These are phyloP conservation scores for Cantharis rufa DNA, from an alignment of 2,888 invertebrate species.

Conservation along the genomic window DNA sequence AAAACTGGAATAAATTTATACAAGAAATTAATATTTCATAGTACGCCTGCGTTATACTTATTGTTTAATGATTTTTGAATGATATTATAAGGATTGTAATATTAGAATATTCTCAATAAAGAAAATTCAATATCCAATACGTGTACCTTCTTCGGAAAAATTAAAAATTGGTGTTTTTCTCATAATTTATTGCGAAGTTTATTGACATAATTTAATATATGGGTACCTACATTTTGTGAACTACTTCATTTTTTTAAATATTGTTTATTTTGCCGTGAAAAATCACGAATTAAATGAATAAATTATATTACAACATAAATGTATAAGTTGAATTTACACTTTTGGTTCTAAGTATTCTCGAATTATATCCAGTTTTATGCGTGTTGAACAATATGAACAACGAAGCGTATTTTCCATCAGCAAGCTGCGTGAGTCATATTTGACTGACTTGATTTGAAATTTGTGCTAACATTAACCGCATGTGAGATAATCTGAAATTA, in stretches of 20 bases:
- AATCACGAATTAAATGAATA: neutral
- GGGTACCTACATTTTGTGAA: neutral
- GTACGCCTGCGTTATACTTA: neutral
- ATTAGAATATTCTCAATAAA: neutral
- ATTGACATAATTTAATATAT: neutral
- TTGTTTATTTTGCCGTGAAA: neutral
- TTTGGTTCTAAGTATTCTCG: neutral
- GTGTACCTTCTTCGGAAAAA: neutral
- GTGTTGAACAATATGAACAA: neutral
- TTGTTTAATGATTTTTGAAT: neutral
- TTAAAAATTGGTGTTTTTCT: neutral
- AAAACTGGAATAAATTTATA: neutral
- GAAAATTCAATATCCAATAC: neutral
- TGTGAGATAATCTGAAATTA: neutral
- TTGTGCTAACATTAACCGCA: neutral
- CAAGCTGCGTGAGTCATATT: neutral
- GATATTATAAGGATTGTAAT: neutral
- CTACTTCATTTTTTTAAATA: neutral
- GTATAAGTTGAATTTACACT: neutral
- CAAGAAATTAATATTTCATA: neutral
- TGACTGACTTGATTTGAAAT: neutral
- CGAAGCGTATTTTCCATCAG: neutral
- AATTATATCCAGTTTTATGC: neutral
- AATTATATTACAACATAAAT: neutral
- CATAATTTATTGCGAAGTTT: neutral